A percentile compares a stretch with the other conserved stretches of the same genome.
These are phyloP conservation scores for Origma solitaria DNA, from an alignment of 2,113 vertebrate genomes.

Conservation along the genomic window DNA sequence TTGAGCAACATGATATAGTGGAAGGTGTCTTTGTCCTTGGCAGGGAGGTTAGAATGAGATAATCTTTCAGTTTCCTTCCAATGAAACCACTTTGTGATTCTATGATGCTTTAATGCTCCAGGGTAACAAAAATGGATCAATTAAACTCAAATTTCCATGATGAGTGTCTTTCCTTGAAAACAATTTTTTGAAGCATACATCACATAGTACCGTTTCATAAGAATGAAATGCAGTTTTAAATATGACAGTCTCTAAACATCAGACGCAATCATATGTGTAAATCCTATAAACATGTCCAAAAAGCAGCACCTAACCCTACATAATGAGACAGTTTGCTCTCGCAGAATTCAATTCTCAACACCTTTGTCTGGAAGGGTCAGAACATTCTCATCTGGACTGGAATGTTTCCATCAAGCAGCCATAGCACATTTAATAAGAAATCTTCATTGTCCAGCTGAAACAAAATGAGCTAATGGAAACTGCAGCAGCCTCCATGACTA, in stretches of 20 bases:
- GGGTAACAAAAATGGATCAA: background rate
- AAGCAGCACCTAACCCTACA: background rate
- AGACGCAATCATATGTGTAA: background rate
- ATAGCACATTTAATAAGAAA: background rate
- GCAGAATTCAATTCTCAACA: background rate
- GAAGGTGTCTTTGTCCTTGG: background rate
- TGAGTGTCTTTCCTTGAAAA: background rate
- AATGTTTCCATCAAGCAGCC: background rate
- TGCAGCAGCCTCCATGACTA: background rate
- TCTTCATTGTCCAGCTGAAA: background rate
- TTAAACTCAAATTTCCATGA: background rate
- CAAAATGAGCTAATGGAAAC: background rate
- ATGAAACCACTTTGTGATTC: background rate
- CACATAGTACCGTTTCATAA: background rate
- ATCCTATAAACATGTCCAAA: background rate
- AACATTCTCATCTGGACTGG: background rate
- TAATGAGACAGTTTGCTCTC: background rate
- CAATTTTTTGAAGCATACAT: background rate
- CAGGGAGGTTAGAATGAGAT: background rate
- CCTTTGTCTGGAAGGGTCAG: background rate
- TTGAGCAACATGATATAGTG: background rate
- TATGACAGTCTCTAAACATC: background rate
- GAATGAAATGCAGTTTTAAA: background rate
- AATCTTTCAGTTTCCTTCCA: background rate
- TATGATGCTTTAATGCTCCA: background rate